Percentiles rank a stretch among this genome's conserved stretches.
phyloP scores from a whole-genome alignment of 2,797 vertebrate species.

The Huso huso region DNA sequence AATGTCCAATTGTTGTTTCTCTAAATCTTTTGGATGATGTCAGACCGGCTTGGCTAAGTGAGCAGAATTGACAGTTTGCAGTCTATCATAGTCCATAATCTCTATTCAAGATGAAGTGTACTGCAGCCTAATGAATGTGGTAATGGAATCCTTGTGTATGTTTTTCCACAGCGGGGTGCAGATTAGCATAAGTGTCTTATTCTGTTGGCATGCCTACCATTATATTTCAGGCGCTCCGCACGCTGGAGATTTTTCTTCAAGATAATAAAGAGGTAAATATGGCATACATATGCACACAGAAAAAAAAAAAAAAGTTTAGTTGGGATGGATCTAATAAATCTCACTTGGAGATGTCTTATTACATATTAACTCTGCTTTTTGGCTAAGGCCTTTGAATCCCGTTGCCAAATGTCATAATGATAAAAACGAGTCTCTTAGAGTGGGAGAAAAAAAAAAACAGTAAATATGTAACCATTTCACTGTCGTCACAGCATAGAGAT shows the following conservation, averaged over 20 bases:
- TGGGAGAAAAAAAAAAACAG: background rate
- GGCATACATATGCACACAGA: constrained; percentile 38
- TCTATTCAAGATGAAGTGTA: constrained; percentile 69
- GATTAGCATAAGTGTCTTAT: constrained; percentile 93
- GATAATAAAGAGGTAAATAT: constrained; percentile 50
- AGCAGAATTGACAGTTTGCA: constrained; percentile 54
- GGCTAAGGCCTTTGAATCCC: too few relatives aligned
- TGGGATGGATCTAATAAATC: constrained; percentile 50
- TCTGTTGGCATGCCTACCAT: constrained; percentile 64
- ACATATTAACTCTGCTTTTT: constrained; percentile 35
- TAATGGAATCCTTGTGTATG: constrained; percentile 83
- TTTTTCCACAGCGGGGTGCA: constrained; percentile 75
- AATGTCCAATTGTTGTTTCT: constrained; percentile 40
- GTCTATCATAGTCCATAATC: constrained; percentile 60
- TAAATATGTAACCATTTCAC: background rate
- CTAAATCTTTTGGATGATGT: constrained; percentile 58
- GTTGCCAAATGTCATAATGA: constrained; percentile 17
- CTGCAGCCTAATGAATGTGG: constrained; percentile 83
- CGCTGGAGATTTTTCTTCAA: constrained; percentile 48
- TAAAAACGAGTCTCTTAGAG: constrained; percentile 16
- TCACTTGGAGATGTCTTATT: constrained; percentile 46
- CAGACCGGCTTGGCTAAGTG: constrained; percentile 59
- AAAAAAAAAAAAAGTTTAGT: constrained; percentile 20
- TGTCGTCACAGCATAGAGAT: too few relatives aligned
- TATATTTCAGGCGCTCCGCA: constrained; percentile 49